Conservation (phyloP, 2,888 invertebrate genomes). For the Neoitamus cyanurus region DNA sequence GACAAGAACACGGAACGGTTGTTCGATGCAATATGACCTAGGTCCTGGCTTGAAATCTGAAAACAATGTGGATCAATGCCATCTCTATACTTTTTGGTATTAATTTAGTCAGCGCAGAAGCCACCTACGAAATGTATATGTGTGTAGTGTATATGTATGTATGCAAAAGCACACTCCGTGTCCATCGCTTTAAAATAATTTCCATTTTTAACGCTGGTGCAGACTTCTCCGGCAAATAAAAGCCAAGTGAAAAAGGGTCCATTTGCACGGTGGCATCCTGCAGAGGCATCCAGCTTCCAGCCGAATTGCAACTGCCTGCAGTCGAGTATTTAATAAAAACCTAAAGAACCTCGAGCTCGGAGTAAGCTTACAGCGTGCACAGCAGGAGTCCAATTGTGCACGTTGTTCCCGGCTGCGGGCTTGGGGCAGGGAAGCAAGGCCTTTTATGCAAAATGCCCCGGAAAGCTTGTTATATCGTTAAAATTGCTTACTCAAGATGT, state of each 20-base stretch:
- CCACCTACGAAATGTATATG: not conserved
- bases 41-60: not conserved
- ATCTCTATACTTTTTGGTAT: not conserved
- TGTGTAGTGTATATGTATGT: too few relatives aligned
- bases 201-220: not conserved
- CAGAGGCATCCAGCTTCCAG: not conserved
- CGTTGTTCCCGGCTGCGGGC: not conserved
- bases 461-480: constrained; percentile 30
- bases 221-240: constrained; percentile 1
- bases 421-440: not conserved
- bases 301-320: constrained; percentile 8
- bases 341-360: not conserved
- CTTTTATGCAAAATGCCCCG: constrained; percentile 16
- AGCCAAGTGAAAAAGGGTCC: not conserved
- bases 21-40: not conserved
- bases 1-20: not conserved
- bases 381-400: not conserved
- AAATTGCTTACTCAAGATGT: constrained; percentile 33
- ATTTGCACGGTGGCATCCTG: not conserved
- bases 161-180: not conserved
- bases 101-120: not conserved
- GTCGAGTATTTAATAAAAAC: constrained; percentile 30
- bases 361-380: not conserved
- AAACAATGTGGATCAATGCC: not conserved
- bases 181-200: not conserved